Base-by-base conservation (phyloP, 1,140 invertebrate genomes). In the Sycophila sp. region DNA sequence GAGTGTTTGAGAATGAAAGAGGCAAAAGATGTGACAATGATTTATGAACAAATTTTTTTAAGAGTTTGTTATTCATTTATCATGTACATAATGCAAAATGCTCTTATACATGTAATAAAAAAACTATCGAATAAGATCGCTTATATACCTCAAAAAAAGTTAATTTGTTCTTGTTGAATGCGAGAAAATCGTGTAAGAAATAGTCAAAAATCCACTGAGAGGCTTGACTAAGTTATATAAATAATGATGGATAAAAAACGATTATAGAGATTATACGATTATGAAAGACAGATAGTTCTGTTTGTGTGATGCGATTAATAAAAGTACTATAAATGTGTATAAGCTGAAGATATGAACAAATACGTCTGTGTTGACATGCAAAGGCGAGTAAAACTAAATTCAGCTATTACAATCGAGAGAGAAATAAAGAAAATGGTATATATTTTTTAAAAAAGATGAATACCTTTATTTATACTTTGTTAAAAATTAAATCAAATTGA, bases 351-450 rank as follows among this genome's bases (percentile, higher is more conserved):
- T 19, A 40, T 68, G 47, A 36, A 68, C 26, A 26, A 56, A 28
- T n/a, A 36, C 11, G n/a, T 67, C 38, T 45, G 56, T n/a, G 15
- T 66, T 55, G 36, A 66, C n/a, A 13, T 66, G 13, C 15, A 38
- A 40, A 42, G 17, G 42, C 56, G 30, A 58, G 10, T n/a, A n/a
- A 42, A 19, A 42, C 32, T 45, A 49, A 62, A 47, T 58, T 40
- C 11, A 0, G 6, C 19, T 28, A 30, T 36, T 7, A 60, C n/a
- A n/a, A n/a, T 24, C 34, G 19, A 28, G 30, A 60, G 49, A 26
- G 79, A 68, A 78, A 78, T 76, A 80, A 80, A 78, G 71, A 78
- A 74, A 81, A 72, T 76, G 76, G 77, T 77, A 80, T 81, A 82
- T 80, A 80, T 82, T 81, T 82, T 81, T 77, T 79, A 80, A 71